Conservation (phyloP, 2,113 vertebrate genomes). For the Podiceps cristatus region DNA sequence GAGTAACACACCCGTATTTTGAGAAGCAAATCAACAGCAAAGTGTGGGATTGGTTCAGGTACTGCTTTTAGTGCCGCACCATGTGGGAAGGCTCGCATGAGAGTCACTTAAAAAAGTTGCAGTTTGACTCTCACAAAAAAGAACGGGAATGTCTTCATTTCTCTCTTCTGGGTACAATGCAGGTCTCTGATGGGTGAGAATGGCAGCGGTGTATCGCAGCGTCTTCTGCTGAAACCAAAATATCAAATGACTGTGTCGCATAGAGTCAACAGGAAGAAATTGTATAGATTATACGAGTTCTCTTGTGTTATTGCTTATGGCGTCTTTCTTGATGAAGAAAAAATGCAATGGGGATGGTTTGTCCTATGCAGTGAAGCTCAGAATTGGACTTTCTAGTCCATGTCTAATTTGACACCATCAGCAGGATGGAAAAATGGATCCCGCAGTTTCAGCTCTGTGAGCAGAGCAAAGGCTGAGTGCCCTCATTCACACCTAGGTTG, state of each 20-base stretch:
- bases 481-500: background rate
- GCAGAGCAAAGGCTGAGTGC: background rate
- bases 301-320: background rate
- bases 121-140: background rate
- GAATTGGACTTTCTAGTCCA: background rate
- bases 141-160: background rate
- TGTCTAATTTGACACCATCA: background rate
- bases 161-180: background rate
- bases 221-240: background rate
- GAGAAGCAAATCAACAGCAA: background rate
- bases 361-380: background rate
- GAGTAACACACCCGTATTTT: accelerated
- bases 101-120: background rate
- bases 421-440: background rate
- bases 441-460: background rate
- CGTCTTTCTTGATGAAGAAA: background rate
- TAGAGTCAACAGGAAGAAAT: background rate
- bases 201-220: background rate
- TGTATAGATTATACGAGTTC: accelerated
- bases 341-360: background rate
- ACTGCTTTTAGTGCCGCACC: background rate
- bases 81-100: background rate
- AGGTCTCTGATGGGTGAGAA: background rate
- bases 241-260: background rate
- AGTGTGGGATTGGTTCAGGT: background rate